Conservation (phyloP, 1,140 invertebrate genomes). For the Archegozetes longisetosus region DNA sequence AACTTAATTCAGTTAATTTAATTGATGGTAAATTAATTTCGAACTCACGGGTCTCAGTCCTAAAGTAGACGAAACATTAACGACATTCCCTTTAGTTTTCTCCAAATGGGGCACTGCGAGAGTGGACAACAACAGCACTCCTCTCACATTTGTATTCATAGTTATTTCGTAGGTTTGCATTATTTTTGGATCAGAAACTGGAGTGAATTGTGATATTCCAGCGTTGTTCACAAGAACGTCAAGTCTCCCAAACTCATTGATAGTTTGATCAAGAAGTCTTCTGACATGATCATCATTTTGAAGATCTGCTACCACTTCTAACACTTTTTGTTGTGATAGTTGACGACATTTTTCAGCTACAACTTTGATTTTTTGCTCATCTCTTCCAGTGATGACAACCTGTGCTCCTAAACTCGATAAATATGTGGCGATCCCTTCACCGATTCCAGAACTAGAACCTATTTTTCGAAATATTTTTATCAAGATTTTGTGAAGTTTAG, state of each 20-base stretch:
- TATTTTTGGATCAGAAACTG: background rate
- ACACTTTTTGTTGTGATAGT: constrained; percentile 16
- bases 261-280: background rate
- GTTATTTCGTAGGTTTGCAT: background rate
- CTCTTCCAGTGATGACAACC: constrained; percentile 52
- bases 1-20: no score
- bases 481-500: no score
- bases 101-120: background rate
- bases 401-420: constrained; percentile 51
- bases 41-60: background rate
- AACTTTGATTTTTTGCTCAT: constrained; percentile 42
- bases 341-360: background rate
- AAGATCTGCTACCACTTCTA: constrained; percentile 62
- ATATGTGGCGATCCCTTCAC: constrained; percentile 52
- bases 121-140: background rate
- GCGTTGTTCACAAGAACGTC: constrained; percentile 9
- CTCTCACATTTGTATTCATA: constrained; percentile 1
- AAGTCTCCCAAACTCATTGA: background rate
- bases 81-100: constrained; percentile 2
- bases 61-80: constrained; percentile 7
- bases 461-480: no score
- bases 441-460: constrained; percentile 62
- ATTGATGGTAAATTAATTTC: no score
- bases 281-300: constrained; percentile 47
- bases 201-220: background rate